Percentiles rank a stretch among this genome's conserved stretches.
Evolutionary conservation across 2,797 vertebrate species (phyloP).

Genomic region (Centroberyx gerrardi): DNA sequence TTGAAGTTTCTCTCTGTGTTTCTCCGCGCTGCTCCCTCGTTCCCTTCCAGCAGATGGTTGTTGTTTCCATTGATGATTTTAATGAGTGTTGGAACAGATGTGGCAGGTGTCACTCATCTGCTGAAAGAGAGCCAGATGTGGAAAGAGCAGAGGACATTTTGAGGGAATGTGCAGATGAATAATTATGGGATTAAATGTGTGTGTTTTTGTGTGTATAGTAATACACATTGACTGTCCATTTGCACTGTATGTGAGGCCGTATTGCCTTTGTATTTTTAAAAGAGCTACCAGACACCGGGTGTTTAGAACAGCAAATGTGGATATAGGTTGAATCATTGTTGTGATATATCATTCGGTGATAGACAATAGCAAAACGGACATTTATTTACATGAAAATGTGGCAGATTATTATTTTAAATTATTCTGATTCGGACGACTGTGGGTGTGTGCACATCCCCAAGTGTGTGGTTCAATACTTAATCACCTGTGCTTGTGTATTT

Average conservation of each 20-base stretch:
- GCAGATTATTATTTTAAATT: neutral
- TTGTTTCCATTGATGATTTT: conserved; percentile 25
- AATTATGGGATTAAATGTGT: no score
- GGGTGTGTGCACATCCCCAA: neutral
- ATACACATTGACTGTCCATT: no score
- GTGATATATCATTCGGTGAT: neutral
- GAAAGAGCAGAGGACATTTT: neutral
- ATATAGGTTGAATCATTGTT: neutral
- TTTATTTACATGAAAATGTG: neutral
- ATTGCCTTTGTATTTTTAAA: no score
- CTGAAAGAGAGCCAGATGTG: neutral
- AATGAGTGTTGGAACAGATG: conserved; percentile 48
- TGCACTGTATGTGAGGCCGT: no score
- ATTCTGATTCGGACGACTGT: neutral
- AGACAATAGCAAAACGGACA: neutral
- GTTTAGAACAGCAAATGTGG: neutral
- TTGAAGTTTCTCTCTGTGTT: neutral
- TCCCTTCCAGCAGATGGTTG: conserved; percentile 42
- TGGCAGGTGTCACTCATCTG: conserved; percentile 50
- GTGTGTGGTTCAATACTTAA: conserved; percentile 1
- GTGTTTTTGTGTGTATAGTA: no score
- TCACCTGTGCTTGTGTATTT: neutral
- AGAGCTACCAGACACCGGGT: no score
- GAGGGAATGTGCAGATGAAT: neutral
- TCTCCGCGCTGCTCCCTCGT: neutral